Conservation (phyloP, 2,888 invertebrate species). For the Acleris emargana region DNA sequence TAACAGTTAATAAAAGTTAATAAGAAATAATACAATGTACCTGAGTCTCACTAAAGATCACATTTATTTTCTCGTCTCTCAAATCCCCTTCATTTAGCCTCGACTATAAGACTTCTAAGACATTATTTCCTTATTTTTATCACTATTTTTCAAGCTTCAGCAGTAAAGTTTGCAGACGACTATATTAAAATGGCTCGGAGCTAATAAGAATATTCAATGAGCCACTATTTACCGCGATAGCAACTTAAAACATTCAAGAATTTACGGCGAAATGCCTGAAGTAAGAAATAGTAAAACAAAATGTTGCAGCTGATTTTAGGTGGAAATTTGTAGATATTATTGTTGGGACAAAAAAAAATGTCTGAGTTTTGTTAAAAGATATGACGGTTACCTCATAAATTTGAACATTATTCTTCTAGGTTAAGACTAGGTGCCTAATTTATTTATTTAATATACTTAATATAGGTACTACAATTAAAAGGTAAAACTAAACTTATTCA, state of each 20-base stretch:
- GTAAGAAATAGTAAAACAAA: slow-evolving; percentile 13
- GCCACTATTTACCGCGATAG: slow-evolving; percentile 39
- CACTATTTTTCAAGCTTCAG: slow-evolving; percentile 15
- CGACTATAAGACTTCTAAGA: slow-evolving; percentile 7
- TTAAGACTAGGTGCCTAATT: too few species aligned
- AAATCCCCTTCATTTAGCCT: background rate
- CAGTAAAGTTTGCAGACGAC: slow-evolving; percentile 21
- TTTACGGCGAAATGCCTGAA: slow-evolving; percentile 35
- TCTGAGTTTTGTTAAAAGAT: too few species aligned
- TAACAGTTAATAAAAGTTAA: too few species aligned
- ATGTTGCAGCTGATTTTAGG: slow-evolving; percentile 4
- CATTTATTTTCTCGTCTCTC: background rate
- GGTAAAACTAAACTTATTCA: too few species aligned
- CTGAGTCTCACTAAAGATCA: too few species aligned
- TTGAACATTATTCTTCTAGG: too few species aligned
- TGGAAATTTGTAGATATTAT: background rate
- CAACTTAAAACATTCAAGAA: slow-evolving; percentile 48
- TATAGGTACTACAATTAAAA: too few species aligned
- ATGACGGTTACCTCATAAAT: too few species aligned
- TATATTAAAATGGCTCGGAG: slow-evolving; percentile 37
- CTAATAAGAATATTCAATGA: slow-evolving; percentile 60
- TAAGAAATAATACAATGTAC: too few species aligned
- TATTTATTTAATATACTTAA: too few species aligned
- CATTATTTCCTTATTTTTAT: slow-evolving; percentile 23
- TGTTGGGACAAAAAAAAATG: too few species aligned